Evolutionary conservation across 2,113 vertebrate genomes (phyloP).

Genomic region (Microcebus tavaratra): DNA sequence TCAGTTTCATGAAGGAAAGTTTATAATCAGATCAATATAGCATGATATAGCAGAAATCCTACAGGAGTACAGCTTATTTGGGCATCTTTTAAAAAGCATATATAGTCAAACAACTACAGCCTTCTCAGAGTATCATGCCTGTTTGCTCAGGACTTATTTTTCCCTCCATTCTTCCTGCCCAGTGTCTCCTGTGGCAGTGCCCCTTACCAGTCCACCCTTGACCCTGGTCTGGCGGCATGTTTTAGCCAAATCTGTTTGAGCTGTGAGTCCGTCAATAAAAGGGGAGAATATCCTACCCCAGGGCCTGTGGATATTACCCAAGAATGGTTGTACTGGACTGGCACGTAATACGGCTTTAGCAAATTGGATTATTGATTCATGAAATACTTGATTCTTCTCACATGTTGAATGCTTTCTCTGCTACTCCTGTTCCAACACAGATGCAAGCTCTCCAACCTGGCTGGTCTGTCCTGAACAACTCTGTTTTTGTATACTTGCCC

Average conservation of each 20-base stretch:
- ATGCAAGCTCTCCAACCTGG: neutral
- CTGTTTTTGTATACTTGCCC: neutral
- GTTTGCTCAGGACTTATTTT: neutral
- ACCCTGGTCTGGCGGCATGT: neutral
- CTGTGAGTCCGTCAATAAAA: neutral
- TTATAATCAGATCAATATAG: neutral
- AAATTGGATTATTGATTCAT: neutral
- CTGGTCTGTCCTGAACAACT: accelerated
- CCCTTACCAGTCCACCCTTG: neutral
- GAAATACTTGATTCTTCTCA: neutral
- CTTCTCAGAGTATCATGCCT: neutral
- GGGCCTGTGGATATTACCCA: neutral
- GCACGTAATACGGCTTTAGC: neutral
- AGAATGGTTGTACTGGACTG: neutral
- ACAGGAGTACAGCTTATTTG: too few relatives aligned
- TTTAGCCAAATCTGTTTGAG: too few relatives aligned
- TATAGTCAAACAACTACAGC: neutral
- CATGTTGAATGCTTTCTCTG: too few relatives aligned
- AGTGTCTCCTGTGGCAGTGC: neutral
- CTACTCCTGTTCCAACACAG: neutral
- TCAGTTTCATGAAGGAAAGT: neutral
- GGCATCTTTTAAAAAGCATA: neutral
- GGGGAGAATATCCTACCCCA: accelerated
- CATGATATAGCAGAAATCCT: neutral
- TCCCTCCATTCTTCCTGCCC: neutral